Percentiles rank a stretch among this genome's conserved stretches.
phyloP scores from a whole-genome alignment of 2,888 invertebrate species.

The Cheilosia impressa region DNA sequence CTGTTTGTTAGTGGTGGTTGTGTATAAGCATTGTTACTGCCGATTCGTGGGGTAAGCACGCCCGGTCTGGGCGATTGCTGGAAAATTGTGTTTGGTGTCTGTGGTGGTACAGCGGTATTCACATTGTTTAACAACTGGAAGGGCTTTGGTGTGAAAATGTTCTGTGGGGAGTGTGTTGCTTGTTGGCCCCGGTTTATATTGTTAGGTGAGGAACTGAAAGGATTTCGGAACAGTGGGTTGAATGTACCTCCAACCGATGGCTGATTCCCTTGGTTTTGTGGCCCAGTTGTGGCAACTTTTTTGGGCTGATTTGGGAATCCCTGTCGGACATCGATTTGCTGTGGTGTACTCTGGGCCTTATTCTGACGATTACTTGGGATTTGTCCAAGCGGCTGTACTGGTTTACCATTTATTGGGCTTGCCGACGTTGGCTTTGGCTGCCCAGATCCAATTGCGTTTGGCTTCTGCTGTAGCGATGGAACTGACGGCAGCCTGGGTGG shows the following conservation, averaged over 20 bases:
- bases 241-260: constrained; percentile 1
- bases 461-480: constrained; percentile 6
- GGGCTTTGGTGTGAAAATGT: constrained; percentile 28
- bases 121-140: constrained; percentile 15
- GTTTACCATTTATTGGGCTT: constrained; percentile 49
- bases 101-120: background rate
- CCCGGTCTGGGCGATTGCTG: background rate
- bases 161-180: constrained; percentile 10
- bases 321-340: background rate
- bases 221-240: background rate
- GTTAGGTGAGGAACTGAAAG: background rate
- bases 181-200: constrained; percentile 7
- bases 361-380: background rate
- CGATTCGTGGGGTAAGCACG: background rate
- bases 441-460: constrained; percentile 15
- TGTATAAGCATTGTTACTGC: constrained; percentile 8
- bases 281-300: background rate
- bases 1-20: constrained; percentile 18
- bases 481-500: constrained; percentile 14
- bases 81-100: background rate
- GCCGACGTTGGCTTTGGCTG: constrained; percentile 33
- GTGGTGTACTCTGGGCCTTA: background rate
- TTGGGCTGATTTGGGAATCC: background rate
- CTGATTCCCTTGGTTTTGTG: background rate
- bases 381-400: background rate